Percentiles rank a stretch among this genome's conserved stretches.
These are phyloP conservation scores for Bombyx mandarina DNA, from an alignment of 1,140 invertebrate genomes.

Conservation along the genomic window DNA sequence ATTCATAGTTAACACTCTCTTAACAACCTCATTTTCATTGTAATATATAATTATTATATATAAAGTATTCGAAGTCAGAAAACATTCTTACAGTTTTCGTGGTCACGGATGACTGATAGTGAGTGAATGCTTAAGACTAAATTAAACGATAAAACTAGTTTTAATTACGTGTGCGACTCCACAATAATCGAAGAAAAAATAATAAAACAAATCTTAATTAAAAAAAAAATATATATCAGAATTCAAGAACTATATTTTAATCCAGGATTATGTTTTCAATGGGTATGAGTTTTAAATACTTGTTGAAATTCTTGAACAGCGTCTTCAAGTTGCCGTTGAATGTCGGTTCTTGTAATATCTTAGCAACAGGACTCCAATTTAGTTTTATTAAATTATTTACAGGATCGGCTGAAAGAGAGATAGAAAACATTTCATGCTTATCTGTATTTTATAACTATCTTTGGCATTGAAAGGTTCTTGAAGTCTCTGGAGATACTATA, in stretches of 20 bases:
- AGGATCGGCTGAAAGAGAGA: conserved; percentile 7
- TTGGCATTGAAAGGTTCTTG: not conserved
- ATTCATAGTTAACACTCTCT: too few relatives aligned
- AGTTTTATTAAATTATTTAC: conserved; percentile 7
- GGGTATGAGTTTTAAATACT: conserved; percentile 7
- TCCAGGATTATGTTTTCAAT: not conserved
- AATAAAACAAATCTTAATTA: too few relatives aligned
- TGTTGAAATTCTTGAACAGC: conserved; percentile 12
- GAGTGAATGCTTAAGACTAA: too few relatives aligned
- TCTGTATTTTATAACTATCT: not conserved
- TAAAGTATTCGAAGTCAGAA: too few relatives aligned
- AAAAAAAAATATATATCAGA: not conserved
- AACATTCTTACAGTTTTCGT: too few relatives aligned
- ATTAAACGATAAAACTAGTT: too few relatives aligned
- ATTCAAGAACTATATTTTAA: not conserved
- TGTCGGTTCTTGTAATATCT: conserved; percentile 8
- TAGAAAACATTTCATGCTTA: not conserved
- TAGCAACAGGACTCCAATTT: conserved; percentile 6
- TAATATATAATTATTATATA: too few relatives aligned
- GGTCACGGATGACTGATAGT: too few relatives aligned
- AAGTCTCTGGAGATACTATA: too few relatives aligned
- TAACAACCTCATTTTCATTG: too few relatives aligned
- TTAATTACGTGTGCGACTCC: too few relatives aligned
- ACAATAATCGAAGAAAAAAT: too few relatives aligned
- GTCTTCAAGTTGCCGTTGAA: conserved; percentile 7